Percentiles rank a stretch among this genome's conserved stretches.
Evolutionary conservation across 1,140 invertebrate genomes (phyloP).

Genomic region (Danaus plexippus): DNA sequence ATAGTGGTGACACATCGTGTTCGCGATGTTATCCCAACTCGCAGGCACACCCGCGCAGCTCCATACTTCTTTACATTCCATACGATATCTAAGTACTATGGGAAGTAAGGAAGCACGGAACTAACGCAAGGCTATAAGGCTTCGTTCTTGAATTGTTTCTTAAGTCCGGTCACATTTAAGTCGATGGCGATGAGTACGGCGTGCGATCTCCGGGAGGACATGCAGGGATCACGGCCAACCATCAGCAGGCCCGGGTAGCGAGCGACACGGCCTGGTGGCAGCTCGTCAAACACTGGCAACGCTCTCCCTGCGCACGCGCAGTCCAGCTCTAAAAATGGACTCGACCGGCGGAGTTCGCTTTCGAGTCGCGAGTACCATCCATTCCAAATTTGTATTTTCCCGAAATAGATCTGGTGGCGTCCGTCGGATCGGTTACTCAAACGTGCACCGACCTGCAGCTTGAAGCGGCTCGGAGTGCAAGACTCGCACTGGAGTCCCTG

Average conservation of each 20-base stretch:
- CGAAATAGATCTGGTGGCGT: slow-evolving; percentile 78
- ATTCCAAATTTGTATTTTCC: slow-evolving; percentile 86
- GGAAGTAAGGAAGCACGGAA: slow-evolving; percentile 97
- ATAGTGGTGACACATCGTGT: slow-evolving; percentile 23
- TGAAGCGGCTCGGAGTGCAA: slow-evolving; percentile 41
- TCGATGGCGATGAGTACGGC: slow-evolving; percentile 25
- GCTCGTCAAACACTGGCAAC: slow-evolving; percentile 57
- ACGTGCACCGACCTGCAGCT: slow-evolving; percentile 65
- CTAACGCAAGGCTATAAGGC: slow-evolving; percentile 74
- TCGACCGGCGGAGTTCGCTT: slow-evolving; percentile 63
- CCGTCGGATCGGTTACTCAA: slow-evolving; percentile 72
- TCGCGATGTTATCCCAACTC: not conserved
- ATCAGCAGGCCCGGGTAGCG: slow-evolving; percentile 39
- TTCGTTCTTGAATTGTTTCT: slow-evolving; percentile 37
- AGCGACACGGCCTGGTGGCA: slow-evolving; percentile 57
- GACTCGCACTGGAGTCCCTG: slow-evolving; percentile 33
- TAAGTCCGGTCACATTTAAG: slow-evolving; percentile 19
- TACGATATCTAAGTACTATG: slow-evolving; percentile 86
- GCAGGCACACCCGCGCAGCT: slow-evolving; percentile 74
- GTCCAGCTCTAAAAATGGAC: slow-evolving; percentile 76
- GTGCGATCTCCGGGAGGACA: slow-evolving; percentile 39
- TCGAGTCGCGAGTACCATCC: slow-evolving; percentile 72
- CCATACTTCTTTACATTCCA: slow-evolving; percentile 99
- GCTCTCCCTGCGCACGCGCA: slow-evolving; percentile 62
- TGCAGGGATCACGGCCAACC: slow-evolving; percentile 38